A percentile compares a stretch with the other conserved stretches of the same genome.
Conservation (phyloP, 2,797 vertebrate genomes). For the Artibeus lituratus region DNA sequence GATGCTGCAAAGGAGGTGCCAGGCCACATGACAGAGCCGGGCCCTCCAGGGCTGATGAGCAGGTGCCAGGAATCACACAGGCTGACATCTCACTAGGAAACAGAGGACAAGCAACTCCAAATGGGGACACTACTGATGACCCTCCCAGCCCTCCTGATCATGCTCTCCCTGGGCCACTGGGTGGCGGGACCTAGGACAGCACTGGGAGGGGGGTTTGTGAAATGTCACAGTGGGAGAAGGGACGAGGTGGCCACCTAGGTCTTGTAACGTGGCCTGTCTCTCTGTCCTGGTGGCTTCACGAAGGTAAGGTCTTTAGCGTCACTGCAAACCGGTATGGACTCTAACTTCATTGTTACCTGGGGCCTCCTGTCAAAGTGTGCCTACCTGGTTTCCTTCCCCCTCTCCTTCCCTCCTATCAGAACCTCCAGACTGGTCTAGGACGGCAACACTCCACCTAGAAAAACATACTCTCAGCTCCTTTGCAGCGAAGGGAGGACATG, state of each 20-base stretch:
- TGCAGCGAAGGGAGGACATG: not conserved
- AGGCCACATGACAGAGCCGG: not conserved
- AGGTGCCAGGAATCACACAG: not conserved
- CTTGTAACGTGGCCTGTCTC: not conserved
- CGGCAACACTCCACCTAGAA: not conserved
- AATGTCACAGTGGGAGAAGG: not conserved
- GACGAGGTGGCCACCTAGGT: not conserved
- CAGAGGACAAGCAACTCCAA: not conserved
- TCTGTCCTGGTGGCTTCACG: not conserved
- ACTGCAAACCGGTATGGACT: not conserved
- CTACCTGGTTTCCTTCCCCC: not conserved
- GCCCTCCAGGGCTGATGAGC: fast-evolving
- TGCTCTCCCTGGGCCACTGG: not conserved
- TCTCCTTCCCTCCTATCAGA: not conserved
- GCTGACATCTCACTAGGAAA: not conserved
- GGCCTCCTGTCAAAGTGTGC: not conserved
- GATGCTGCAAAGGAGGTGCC: not conserved
- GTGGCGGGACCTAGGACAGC: not conserved
- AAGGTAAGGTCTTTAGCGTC: not conserved
- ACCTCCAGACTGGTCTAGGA: not conserved
- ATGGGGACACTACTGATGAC: not conserved
- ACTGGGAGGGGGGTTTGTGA: not conserved
- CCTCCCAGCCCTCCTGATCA: not conserved
- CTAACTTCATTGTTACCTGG: not conserved
- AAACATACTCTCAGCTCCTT: not conserved